These are phyloP conservation scores for Blennius ocellaris DNA, from an alignment of 2,113 vertebrate species.

Conservation along the genomic window DNA sequence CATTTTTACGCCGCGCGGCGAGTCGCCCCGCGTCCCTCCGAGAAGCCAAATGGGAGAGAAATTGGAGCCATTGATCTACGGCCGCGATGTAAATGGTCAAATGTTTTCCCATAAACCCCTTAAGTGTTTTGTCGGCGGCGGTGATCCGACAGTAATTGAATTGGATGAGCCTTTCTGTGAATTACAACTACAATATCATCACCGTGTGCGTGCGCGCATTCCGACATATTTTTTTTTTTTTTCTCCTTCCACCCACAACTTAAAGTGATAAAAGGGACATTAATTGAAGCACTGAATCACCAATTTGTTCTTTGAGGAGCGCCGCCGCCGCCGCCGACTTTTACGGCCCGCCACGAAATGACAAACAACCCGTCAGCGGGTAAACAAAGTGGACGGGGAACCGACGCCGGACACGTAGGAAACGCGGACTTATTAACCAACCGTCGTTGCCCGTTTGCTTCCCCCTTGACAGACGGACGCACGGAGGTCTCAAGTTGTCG, in stretches of 20 bases:
- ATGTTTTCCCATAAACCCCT: conserved; percentile 78
- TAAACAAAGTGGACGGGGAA: conserved; percentile 63
- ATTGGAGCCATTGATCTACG: conserved; percentile 71
- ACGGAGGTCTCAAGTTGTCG: too few relatives aligned
- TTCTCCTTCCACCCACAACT: background rate
- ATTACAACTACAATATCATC: conserved; percentile 73
- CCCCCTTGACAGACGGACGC: too few relatives aligned
- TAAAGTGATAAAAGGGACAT: conserved; percentile 60
- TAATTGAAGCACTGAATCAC: conserved; percentile 76
- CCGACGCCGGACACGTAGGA: conserved; percentile 39
- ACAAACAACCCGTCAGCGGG: conserved; percentile 65
- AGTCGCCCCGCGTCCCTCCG: conserved; percentile 22
- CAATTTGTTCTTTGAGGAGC: conserved; percentile 63
- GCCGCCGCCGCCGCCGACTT: conserved; percentile 18
- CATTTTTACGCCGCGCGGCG: conserved; percentile 50
- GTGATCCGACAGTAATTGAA: conserved; percentile 71
- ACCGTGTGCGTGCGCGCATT: background rate
- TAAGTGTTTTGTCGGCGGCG: conserved; percentile 64
- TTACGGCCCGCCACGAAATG: conserved; percentile 59
- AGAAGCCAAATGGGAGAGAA: conserved; percentile 60
- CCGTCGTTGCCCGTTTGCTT: too few relatives aligned
- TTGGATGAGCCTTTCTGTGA: conserved; percentile 68
- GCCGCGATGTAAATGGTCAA: conserved; percentile 68
- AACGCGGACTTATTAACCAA: too few relatives aligned
- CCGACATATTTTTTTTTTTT: too few relatives aligned